phyloP scores from a whole-genome alignment of 2,888 invertebrate genomes.

The Xanthia togata region DNA sequence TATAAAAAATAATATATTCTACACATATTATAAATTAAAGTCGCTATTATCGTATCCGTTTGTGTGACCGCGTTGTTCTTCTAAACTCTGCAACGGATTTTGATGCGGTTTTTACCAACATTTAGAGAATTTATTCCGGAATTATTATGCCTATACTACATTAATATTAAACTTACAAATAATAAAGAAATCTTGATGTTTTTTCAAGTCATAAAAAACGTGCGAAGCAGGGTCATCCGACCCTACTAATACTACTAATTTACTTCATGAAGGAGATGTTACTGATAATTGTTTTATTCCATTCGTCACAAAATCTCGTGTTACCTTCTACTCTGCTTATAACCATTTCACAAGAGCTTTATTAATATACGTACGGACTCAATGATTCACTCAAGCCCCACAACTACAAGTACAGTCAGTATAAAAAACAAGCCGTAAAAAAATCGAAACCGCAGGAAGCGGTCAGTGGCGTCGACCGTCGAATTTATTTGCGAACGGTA shows the following conservation, averaged over 20 bases:
- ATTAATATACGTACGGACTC: slow-evolving; percentile 5
- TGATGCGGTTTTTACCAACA: neutral
- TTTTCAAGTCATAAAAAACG: too few species aligned
- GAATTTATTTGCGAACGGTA: slow-evolving; percentile 80
- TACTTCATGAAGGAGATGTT: neutral
- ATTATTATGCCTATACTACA: too few species aligned
- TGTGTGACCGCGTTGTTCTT: too few species aligned
- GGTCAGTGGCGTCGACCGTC: slow-evolving; percentile 78
- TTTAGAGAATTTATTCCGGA: too few species aligned
- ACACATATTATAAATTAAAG: too few species aligned
- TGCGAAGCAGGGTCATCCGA: too few species aligned
- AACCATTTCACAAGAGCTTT: neutral
- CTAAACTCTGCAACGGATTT: neutral
- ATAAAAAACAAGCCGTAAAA: slow-evolving; percentile 66
- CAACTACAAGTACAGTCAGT: slow-evolving; percentile 69
- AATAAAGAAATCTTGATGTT: neutral
- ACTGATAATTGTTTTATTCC: neutral
- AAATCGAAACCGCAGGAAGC: slow-evolving; percentile 76
- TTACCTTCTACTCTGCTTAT: neutral
- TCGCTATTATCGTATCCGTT: too few species aligned
- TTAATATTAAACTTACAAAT: too few species aligned
- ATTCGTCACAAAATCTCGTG: neutral
- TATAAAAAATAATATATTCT: neutral
- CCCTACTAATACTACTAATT: too few species aligned
- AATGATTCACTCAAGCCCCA: slow-evolving; percentile 69